phyloP scores from a whole-genome alignment of 2,797 vertebrate genomes.

The Periophthalmus magnuspinnatus region DNA sequence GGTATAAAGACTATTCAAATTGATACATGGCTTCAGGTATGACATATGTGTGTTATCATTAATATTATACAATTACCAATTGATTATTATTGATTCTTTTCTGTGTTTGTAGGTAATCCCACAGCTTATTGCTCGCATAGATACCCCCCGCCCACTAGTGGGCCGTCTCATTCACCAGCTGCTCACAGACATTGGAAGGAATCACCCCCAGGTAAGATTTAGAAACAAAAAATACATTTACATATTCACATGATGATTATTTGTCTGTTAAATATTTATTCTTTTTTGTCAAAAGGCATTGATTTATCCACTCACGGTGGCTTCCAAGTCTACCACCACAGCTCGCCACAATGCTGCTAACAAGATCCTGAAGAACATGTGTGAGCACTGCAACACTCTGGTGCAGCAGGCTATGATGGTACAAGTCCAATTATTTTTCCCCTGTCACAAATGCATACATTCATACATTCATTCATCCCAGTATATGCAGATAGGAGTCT shows the following conservation, averaged over 20 bases:
- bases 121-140: constrained; percentile 96
- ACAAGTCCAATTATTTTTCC: constrained; percentile 16
- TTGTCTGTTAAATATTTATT: constrained; percentile 4
- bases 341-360: constrained; percentile 97
- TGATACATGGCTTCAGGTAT: constrained; percentile 97
- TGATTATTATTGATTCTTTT: not conserved
- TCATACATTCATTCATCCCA: no score
- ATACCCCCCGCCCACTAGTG: constrained; percentile 92
- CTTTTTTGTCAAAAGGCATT: constrained; percentile 81
- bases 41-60: not conserved
- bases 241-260: not conserved
- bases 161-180: constrained; percentile 98
- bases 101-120: constrained; percentile 87
- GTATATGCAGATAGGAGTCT: not conserved
- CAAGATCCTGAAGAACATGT: constrained; percentile 99
- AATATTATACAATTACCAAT: not conserved
- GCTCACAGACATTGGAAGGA: constrained; percentile 95
- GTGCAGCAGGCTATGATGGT: constrained; percentile 99
- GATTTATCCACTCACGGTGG: constrained; percentile 97
- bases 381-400: constrained; percentile 96
- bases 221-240: not conserved
- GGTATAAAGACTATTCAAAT: constrained; percentile 99
- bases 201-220: constrained; percentile 89
- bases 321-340: constrained; percentile 97
- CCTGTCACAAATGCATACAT: not conserved